Evolutionary conservation across 2,113 vertebrate genomes (phyloP).

Genomic region (Phycodurus eques): DNA sequence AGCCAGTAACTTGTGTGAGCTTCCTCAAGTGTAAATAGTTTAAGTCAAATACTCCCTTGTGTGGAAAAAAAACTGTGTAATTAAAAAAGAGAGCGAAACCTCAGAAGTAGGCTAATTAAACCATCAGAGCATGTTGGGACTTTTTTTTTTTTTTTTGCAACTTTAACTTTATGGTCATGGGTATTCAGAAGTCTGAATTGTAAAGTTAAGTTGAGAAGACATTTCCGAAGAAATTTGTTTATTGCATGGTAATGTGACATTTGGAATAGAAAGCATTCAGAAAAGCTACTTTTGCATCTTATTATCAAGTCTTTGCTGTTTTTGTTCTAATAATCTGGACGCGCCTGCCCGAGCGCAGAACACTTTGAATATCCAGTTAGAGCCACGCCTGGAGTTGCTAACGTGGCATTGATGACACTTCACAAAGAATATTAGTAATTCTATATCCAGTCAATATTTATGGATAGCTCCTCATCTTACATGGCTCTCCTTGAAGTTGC

Average conservation of each 20-base stretch:
- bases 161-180: not conserved
- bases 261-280: not conserved
- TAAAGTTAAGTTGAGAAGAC: constrained; percentile 56
- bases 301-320: not conserved
- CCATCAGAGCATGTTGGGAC: not conserved
- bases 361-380: constrained; percentile 5
- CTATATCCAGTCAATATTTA: constrained; percentile 59
- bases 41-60: constrained; percentile 2
- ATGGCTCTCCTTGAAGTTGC: constrained; percentile 53
- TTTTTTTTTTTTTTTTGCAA: not conserved
- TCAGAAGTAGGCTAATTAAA: not conserved
- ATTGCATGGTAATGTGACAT: constrained; percentile 35
- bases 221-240: constrained; percentile 28
- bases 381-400: not conserved
- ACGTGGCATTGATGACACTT: constrained; percentile 8
- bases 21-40: constrained; percentile 6
- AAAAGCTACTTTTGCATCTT: too few species aligned
- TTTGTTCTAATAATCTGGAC: not conserved
- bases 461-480: constrained; percentile 59
- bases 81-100: constrained; percentile 10
- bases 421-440: constrained; percentile 34
- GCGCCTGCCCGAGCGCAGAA: not conserved
- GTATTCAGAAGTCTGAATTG: not conserved
- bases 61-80: not conserved
- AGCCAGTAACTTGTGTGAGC: not conserved